These are phyloP conservation scores for Actinia tenebrosa DNA, from an alignment of 64 coral and sea anemone genomes.

Conservation along the genomic window DNA sequence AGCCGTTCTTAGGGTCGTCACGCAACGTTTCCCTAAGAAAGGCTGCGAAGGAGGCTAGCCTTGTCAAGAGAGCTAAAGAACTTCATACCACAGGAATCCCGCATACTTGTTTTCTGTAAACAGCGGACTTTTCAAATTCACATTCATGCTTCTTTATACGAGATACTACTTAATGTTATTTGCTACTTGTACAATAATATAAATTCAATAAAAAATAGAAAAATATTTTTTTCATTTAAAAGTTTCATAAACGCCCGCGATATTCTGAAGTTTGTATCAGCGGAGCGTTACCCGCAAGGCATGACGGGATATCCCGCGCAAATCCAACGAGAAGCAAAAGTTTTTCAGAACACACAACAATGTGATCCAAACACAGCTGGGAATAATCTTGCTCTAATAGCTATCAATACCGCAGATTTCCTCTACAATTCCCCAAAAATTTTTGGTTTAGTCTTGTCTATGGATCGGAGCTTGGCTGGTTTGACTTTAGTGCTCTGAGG, in stretches of 20 bases:
- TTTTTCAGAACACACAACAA: background rate
- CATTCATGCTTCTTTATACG: too few relatives aligned
- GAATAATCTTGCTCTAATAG: background rate
- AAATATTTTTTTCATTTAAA: too few relatives aligned
- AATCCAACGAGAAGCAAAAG: conserved; percentile 17
- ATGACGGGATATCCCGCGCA: conserved; percentile 94
- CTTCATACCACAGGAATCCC: too few relatives aligned
- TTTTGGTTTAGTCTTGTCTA: background rate
- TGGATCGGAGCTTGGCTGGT: background rate
- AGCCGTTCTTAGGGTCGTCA: too few relatives aligned
- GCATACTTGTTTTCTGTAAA: too few relatives aligned
- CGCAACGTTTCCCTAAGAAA: too few relatives aligned
- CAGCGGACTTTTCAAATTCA: too few relatives aligned
- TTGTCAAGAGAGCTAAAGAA: too few relatives aligned
- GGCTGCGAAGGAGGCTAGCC: too few relatives aligned
- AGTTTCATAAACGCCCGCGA: conserved; percentile 14
- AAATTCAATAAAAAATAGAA: too few relatives aligned
- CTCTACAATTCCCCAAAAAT: background rate
- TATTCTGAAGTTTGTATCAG: background rate
- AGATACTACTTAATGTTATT: too few relatives aligned
- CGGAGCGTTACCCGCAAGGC: background rate
- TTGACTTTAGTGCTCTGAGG: background rate
- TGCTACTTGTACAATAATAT: too few relatives aligned
- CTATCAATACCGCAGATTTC: background rate
- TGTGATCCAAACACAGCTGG: conserved; percentile 8